Conservation (phyloP, 23 tunicate species). For the Clavelina lepadiformis region DNA sequence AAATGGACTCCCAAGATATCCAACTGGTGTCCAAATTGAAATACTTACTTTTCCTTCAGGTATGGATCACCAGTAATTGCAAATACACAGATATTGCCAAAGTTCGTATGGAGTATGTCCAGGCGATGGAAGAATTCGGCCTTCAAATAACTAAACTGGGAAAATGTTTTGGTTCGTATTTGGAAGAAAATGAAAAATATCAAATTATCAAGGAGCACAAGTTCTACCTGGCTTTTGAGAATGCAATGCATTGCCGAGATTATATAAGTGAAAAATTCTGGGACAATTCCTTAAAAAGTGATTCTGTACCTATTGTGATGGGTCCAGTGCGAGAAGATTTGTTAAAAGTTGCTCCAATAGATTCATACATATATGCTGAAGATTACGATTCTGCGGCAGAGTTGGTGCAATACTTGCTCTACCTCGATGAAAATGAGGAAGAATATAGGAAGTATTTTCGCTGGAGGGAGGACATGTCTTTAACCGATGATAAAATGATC, state of each 20-base stretch:
- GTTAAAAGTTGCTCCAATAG: slow-evolving; percentile 13
- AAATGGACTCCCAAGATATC: no score
- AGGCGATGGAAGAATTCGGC: slow-evolving; percentile 1
- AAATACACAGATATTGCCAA: neutral
- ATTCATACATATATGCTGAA: slow-evolving; percentile 18
- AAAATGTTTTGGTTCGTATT: neutral
- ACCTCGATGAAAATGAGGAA: slow-evolving; percentile 4
- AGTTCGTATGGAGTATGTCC: slow-evolving; percentile 5
- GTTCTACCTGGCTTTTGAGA: slow-evolving; percentile 24
- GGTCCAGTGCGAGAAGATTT: slow-evolving; percentile 21
- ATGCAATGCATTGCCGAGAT: slow-evolving; percentile 16
- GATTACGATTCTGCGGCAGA: slow-evolving; percentile 2
- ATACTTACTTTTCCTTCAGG: slow-evolving; percentile 2
- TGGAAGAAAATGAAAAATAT: neutral
- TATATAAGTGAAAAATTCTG: slow-evolving; percentile 30
- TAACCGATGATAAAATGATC: slow-evolving; percentile 18
- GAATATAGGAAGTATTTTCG: slow-evolving; percentile 10
- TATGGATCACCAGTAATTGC: slow-evolving; percentile 19
- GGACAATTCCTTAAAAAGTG: neutral
- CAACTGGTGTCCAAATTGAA: no score
- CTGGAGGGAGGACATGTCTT: slow-evolving; percentile 15
- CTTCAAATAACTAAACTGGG: neutral
- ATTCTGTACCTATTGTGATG: slow-evolving; percentile 17
- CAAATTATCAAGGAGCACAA: neutral
- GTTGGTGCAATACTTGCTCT: slow-evolving; percentile 2